A percentile compares a stretch with the other conserved stretches of the same genome.
These are phyloP conservation scores for Macrobrachium nipponense DNA, from an alignment of 1,140 invertebrate genomes.

Conservation along the genomic window DNA sequence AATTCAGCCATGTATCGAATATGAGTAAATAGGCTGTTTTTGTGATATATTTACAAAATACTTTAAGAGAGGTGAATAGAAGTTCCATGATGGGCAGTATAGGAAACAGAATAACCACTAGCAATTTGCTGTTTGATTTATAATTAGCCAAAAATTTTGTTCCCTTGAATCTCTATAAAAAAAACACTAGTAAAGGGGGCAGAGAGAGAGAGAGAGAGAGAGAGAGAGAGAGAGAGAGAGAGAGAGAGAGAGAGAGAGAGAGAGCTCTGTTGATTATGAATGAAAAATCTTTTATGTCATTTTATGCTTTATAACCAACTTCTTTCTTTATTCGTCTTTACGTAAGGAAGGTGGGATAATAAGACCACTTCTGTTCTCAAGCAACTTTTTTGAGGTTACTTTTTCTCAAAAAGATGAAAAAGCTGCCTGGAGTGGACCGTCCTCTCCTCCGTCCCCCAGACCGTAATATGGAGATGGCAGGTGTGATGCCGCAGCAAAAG, in stretches of 20 bases:
- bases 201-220: slow-evolving; percentile 32
- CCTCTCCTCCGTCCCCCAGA: too few relatives aligned
- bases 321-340: too few relatives aligned
- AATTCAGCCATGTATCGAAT: too few relatives aligned
- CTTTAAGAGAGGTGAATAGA: neutral
- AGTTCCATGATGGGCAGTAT: neutral
- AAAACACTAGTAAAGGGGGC: neutral
- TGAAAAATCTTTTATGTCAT: neutral
- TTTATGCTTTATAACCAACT: neutral
- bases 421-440: too few relatives aligned
- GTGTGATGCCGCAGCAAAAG: neutral
- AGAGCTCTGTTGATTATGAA: neutral
- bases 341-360: too few relatives aligned
- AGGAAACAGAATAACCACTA: too few relatives aligned
- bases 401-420: too few relatives aligned
- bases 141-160: neutral
- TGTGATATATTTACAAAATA: neutral
- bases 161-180: neutral
- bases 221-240: slow-evolving; percentile 29
- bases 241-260: slow-evolving; percentile 11
- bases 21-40: too few relatives aligned
- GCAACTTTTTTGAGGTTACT: too few relatives aligned
- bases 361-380: too few relatives aligned
- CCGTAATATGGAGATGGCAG: neutral
- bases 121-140: too few relatives aligned